phyloP scores from a whole-genome alignment of 2,113 vertebrate genomes.

The Thalassoma bifasciatum region DNA sequence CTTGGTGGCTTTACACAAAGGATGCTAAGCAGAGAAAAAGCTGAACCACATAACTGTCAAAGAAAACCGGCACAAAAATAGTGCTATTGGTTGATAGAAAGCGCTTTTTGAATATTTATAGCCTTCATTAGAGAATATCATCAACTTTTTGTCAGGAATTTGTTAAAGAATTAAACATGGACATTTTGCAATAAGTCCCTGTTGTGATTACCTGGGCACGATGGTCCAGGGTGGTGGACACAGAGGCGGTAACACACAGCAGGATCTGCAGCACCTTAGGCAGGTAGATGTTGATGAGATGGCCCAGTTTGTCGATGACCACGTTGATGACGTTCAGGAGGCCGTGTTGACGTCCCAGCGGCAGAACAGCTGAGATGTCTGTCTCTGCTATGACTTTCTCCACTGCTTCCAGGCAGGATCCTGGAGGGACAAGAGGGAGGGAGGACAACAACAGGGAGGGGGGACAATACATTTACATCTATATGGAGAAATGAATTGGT shows the following conservation, averaged over 20 bases:
- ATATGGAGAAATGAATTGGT: too few relatives aligned
- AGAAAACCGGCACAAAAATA: too few relatives aligned
- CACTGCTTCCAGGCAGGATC: conserved; percentile 88
- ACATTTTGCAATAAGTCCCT: neutral
- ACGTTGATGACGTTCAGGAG: conserved; percentile 90
- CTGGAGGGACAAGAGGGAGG: conserved; percentile 75
- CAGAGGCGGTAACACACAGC: conserved; percentile 88
- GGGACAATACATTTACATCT: too few relatives aligned
- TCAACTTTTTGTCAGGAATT: too few relatives aligned
- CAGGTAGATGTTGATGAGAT: conserved; percentile 88
- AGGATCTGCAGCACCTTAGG: conserved; percentile 94
- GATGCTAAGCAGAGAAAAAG: too few relatives aligned
- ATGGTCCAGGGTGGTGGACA: conserved; percentile 85
- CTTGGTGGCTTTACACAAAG: too few relatives aligned
- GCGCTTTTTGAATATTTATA: too few relatives aligned
- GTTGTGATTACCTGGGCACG: conserved; percentile 87
- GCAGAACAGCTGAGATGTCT: conserved; percentile 87
- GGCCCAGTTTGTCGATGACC: conserved; percentile 92
- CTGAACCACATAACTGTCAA: too few relatives aligned
- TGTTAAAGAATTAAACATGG: too few relatives aligned
- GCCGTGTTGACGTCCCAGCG: conserved; percentile 93
- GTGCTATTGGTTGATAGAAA: too few relatives aligned
- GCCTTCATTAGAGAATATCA: too few relatives aligned
- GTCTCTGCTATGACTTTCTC: conserved; percentile 82
- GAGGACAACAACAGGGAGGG: too few relatives aligned